Conservation (phyloP, 2,113 vertebrate genomes). For the Dipodomys stephensi region DNA sequence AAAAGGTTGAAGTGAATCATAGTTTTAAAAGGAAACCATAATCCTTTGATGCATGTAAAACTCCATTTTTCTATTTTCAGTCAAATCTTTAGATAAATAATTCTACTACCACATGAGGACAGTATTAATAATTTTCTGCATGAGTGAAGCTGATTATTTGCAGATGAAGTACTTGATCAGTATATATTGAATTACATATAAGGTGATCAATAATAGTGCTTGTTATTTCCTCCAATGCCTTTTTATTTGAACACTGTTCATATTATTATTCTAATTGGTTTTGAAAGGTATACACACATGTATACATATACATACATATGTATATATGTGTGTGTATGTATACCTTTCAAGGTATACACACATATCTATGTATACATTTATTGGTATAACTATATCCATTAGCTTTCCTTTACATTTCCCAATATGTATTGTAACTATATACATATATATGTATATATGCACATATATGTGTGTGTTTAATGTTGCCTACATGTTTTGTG, state of each 20-base stretch:
- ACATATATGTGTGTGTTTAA: background rate
- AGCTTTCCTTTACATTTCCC: no score
- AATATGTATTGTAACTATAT: background rate
- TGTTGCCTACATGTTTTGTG: background rate
- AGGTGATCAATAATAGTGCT: constrained; percentile 66
- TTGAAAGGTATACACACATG: background rate
- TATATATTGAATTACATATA: constrained; percentile 62
- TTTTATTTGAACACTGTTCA: constrained; percentile 61
- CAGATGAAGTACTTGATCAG: constrained; percentile 70
- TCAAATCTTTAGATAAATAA: constrained; percentile 60
- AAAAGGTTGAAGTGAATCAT: constrained; percentile 34
- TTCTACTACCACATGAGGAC: constrained; percentile 46
- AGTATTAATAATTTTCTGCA: constrained; percentile 67
- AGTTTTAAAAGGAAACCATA: constrained; percentile 27
- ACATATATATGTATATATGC: no score
- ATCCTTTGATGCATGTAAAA: constrained; percentile 23
- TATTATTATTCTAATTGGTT: constrained; percentile 56
- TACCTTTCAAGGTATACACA: no score
- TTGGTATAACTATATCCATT: no score
- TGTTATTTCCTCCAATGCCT: constrained; percentile 68
- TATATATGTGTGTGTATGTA: background rate
- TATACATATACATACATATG: no score
- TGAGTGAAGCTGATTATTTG: constrained; percentile 63
- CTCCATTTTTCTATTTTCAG: background rate
- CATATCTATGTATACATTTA: no score